Conservation (phyloP, 2,113 vertebrate genomes). For the Silurus asotus region DNA sequence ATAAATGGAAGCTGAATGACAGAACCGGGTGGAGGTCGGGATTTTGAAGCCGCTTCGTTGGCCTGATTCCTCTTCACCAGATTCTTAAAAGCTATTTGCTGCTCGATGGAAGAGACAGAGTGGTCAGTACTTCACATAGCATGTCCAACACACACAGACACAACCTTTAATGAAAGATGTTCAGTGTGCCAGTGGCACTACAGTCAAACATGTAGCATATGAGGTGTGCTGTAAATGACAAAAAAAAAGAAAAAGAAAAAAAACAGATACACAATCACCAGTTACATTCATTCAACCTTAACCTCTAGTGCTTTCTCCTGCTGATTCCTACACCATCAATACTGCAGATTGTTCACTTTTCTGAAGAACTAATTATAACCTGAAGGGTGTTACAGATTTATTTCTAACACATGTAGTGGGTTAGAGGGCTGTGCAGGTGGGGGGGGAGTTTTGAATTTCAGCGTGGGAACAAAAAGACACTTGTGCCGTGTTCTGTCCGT, state of each 20-base stretch:
- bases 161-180: background rate
- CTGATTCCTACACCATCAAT: background rate
- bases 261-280: background rate
- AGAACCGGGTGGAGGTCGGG: conserved; percentile 77
- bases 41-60: conserved; percentile 76
- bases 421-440: background rate
- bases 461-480: background rate
- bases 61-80: conserved; percentile 85
- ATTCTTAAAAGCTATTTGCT: conserved; percentile 90
- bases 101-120: conserved; percentile 43
- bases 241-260: background rate
- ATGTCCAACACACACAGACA: conserved; percentile 2
- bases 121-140: background rate
- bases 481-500: background rate
- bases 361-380: conserved; percentile 24
- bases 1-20: conserved; percentile 85
- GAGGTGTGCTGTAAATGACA: background rate
- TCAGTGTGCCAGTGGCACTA: background rate
- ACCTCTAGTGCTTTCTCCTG: background rate
- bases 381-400: conserved; percentile 5
- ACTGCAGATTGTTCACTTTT: conserved; percentile 4
- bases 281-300: background rate
- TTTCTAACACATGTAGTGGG: background rate
- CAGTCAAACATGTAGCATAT: background rate
- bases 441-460: conserved; percentile 1